Evolutionary conservation across 2,113 vertebrate species (phyloP), one percentile per base, ranked within the genome.

Genomic region (Hyperoodon ampullatus): DNA sequence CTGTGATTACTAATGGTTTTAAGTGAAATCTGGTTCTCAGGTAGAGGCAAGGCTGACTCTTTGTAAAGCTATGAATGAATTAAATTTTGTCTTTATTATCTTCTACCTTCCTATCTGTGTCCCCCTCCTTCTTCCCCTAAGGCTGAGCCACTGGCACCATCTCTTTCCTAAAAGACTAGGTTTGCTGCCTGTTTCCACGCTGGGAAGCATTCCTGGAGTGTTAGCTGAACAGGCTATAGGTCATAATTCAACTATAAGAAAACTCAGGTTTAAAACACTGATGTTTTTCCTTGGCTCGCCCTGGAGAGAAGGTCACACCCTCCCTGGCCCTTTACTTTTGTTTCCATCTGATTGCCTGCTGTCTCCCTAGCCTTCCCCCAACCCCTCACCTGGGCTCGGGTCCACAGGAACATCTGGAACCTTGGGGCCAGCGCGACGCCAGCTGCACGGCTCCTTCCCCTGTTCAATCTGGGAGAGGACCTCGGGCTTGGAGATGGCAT

Each of bases 401-500:
- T 97, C 97, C 96, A 90, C 89, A 14, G 87, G 97, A 50, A 96
- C 96, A 11, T 97, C 95, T 1, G 94, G 96, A 85, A 96, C 83
- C 81, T 98, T 97, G 58, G 96, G 87, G 65, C 86, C 85, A 0
- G 5, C 1, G 3, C 75, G 92, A 6, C 94, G 94, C 96, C 95
- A 97, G 3, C 0, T 4, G 50, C 98, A 97, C 0, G 97, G 96
- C 35, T 98, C 98, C 85, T 98, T 97, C 18, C 96, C 98, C 30
- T 90, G 97, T 26, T 98, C 98, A 0, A 84, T 86, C 39, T 95
- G 97, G 87, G 98, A 97, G n/a, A 98, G 96, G 28, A 98, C 93
- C 53, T 97, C 97, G 0, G 98, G 97, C 55, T 98, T 98, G 97
- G 98, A 98, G 80, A 97, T 95, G 93, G 98, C 98, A 0, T 98